These are phyloP conservation scores for Sitta europaea DNA, from an alignment of 2,113 vertebrate genomes.

Conservation along the genomic window DNA sequence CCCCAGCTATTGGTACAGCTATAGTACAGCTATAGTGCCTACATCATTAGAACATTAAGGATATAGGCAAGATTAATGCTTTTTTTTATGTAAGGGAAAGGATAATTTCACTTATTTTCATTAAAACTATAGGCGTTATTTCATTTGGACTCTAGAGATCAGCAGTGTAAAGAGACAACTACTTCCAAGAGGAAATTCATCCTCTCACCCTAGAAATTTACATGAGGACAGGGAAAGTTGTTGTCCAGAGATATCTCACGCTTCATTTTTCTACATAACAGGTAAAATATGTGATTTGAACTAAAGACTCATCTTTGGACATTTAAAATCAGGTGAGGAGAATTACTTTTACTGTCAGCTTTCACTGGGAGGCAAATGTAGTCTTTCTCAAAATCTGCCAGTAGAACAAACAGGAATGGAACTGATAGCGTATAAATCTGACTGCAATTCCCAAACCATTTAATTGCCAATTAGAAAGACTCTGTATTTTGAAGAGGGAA, in stretches of 20 bases:
- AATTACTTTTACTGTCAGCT: not conserved
- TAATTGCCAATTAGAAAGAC: not conserved
- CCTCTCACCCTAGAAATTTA: not conserved
- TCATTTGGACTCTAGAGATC: not conserved
- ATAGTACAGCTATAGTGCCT: no score
- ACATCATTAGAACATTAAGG: not conserved
- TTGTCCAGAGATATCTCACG: accelerated
- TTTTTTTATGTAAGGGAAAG: not conserved
- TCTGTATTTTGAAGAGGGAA: not conserved
- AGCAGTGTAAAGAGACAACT: not conserved
- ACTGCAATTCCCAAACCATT: not conserved
- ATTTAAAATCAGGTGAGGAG: not conserved
- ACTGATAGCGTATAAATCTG: not conserved
- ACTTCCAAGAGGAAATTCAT: not conserved
- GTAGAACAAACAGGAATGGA: not conserved
- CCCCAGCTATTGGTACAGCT: not conserved
- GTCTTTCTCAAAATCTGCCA: not conserved
- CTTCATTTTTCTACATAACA: not conserved
- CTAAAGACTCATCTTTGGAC: not conserved
- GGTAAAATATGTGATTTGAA: not conserved
- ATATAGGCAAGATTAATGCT: not conserved
- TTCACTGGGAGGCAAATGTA: not conserved
- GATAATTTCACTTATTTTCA: not conserved
- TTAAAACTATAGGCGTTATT: not conserved
- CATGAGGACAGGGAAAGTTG: not conserved